These are phyloP conservation scores for Copidosoma aretas DNA, from an alignment of 2,888 invertebrate species.

Conservation along the genomic window DNA sequence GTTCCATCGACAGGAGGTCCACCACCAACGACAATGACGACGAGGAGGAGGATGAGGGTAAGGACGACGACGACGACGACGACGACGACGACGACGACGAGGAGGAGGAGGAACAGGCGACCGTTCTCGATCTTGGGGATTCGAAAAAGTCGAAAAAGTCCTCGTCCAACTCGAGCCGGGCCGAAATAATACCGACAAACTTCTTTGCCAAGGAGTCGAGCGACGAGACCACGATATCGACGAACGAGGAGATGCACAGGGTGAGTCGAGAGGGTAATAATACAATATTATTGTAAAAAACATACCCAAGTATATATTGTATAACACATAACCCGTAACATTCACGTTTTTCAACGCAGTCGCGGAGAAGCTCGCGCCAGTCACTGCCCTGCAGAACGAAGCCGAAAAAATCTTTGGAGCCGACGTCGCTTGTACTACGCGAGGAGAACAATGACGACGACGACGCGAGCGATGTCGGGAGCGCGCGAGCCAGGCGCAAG, in stretches of 20 bases:
- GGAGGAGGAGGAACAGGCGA: conserved; percentile 28
- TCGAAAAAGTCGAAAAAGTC: conserved; percentile 21
- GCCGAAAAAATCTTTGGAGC: conserved; percentile 12
- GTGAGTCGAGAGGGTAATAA: no score
- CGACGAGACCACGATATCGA: conserved; percentile 43
- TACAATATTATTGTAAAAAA: not conserved
- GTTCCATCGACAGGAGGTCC: no score
- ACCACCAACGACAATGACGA: no score
- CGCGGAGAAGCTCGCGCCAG: conserved; percentile 9
- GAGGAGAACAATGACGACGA: conserved; percentile 2
- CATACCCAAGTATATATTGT: not conserved
- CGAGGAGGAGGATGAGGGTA: not conserved
- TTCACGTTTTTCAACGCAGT: conserved; percentile 7
- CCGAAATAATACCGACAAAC: conserved; percentile 27
- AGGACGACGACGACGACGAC: conserved; percentile 2
- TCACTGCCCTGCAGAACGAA: conserved; percentile 6
- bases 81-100: conserved; percentile 30
- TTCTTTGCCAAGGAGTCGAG: conserved; percentile 34
- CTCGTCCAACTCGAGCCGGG: conserved; percentile 30
- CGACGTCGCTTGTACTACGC: no score
- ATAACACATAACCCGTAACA: no score
- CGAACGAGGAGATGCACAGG: conserved; percentile 38
- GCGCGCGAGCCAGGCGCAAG: conserved; percentile 20
- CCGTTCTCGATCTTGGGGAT: conserved; percentile 31
- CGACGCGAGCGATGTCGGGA: conserved; percentile 16